phyloP scores from a whole-genome alignment of 2,888 invertebrate genomes.

The Drosophila neoperkinsi region DNA sequence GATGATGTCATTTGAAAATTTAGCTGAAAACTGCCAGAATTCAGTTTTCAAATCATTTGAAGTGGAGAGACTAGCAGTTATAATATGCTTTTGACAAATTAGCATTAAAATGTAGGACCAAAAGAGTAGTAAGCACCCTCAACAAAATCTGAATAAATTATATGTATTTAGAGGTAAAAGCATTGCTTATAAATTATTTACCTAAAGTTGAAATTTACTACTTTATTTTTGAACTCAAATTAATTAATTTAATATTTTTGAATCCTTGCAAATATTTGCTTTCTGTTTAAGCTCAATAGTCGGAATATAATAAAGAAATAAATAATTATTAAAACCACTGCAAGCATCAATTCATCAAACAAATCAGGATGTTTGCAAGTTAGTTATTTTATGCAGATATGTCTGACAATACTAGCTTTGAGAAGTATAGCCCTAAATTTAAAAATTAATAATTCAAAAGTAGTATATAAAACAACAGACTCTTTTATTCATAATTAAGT shows the following conservation, averaged over 20 bases:
- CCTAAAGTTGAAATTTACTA: neutral
- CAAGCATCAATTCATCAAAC: neutral
- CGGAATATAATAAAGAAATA: neutral
- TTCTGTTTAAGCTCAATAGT: neutral
- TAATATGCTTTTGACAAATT: neutral
- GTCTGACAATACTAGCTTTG: neutral
- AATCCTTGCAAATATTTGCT: neutral
- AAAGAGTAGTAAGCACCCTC: neutral
- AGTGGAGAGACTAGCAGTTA: too few species aligned
- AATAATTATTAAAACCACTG: neutral
- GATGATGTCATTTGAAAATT: constrained; percentile 64
- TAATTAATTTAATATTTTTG: neutral
- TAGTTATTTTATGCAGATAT: neutral
- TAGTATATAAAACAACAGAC: neutral
- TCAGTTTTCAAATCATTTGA: neutral
- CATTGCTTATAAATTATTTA: neutral
- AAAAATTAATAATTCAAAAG: neutral
- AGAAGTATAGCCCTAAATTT: neutral
- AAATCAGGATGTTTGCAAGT: fast-evolving
- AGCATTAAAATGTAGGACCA: neutral
- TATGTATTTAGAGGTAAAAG: neutral
- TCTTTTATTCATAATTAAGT: too few species aligned
- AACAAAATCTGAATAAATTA: neutral
- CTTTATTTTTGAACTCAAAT: neutral
- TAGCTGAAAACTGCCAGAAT: neutral